Evolutionary conservation across 2,797 vertebrate species (phyloP), one percentile per base, ranked within the genome.

Genomic region (Caiman crocodilus): DNA sequence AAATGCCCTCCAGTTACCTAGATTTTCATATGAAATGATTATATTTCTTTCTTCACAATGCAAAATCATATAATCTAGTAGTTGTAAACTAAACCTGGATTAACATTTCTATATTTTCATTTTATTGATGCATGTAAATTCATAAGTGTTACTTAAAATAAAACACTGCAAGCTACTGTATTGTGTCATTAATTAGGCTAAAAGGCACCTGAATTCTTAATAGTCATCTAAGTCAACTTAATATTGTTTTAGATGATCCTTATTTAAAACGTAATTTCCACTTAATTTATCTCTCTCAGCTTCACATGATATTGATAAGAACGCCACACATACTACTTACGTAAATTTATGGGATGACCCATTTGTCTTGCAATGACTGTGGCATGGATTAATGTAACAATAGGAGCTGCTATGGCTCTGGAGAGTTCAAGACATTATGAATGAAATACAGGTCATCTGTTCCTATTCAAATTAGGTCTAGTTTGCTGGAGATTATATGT

Each of bases 131-230:
- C 76, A 92, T 96, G 88, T 91, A 91, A 96, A 97, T 96, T 96
- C 85, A 35, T 88, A 97, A 92, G 74, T 30, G 76, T 90, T 96
- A 96, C 95, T 96, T 96, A 88, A 96, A 96, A 91, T 90, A 90
- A 97, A 88, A 55, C 73, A 96, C 96, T 96, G 88, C 78, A 94
- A 97, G 93, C 75, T 90, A 89, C 23, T 26, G 65, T 94, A 93
- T 94, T 96, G 90, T 32, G 35, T 57, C 94, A 96, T 94, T 97
- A 97, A 96, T 97, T 96, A 96, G 92, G 93, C 95, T 95, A 76
- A 96, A 97, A 97, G 89, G 94, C 94, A 90, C 71, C 88, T 32
- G 92, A 94, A 95, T 96, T 97, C 92, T 95, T 88, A 96, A 87
- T 95, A 97, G 97, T 97, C 95, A 93, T 74, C 82, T 88, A 86